Base-by-base conservation (phyloP, 2,888 invertebrate genomes). In the Lottia scabra region DNA sequence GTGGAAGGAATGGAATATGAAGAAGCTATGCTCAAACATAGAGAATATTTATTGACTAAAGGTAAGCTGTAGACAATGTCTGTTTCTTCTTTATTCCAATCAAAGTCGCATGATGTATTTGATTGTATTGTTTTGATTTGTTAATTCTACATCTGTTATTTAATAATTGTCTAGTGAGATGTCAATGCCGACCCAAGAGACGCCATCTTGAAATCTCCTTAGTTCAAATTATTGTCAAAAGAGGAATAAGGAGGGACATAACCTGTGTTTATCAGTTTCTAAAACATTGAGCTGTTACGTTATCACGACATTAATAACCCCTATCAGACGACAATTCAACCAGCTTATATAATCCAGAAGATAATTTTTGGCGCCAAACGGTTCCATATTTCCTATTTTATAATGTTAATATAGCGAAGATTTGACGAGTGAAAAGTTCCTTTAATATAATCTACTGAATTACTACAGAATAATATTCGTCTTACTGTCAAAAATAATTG, bases 1-100 rank as follows among this genome's bases (percentile, higher is more conserved):
- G 81, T 93, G 8, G 92, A 93, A 70, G 90, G 94, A 85, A 94
- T 94, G 86, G 94, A 95, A 80, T 89, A 91, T 65, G 90, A 90
- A 85, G 92, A 89, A 83, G 91, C 91, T 27, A 91, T 84, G 69
- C 80, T 83, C 67, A 83, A 84, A 73, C 84, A 84, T 75, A 74
- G 83, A 65, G 84, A 84, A 76, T 81, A 72, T 65, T 67, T 81
- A 72, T 30, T 83, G 26, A 79, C 82, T 27, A 82, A 83, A 80
- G 85, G 84, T 83, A 67, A 70, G 66, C 6, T 38, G 38, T 38
- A 8, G 38, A 38, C 38, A 38, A 10, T 38, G 38, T 10, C 38
- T 38, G 38, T 38, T 38, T 38, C 38, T 38, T 38, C 38, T 38
- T 38, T 38, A 38, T 38, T 6, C 38, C 10, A 38, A 38, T 38